Evolutionary conservation across 2,888 invertebrate species (phyloP).

Genomic region (Fabriciana adippe): DNA sequence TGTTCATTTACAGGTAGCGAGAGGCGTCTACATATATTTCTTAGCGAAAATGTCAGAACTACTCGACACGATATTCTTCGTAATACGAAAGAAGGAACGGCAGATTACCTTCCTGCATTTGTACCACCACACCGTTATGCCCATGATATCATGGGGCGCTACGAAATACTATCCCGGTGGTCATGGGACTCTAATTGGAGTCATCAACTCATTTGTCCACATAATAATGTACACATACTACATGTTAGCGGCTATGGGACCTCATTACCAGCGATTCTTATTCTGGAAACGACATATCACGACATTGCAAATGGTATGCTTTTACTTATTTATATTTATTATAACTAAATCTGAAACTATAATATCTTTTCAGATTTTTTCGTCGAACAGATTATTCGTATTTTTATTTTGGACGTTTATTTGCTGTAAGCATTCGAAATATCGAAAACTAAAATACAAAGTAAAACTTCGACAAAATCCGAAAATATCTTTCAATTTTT

Average conservation of each 20-base stretch:
- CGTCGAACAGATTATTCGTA: too few relatives aligned
- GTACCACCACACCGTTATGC: slow-evolving; percentile 98
- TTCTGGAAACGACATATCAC: slow-evolving; percentile 98
- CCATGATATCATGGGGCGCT: slow-evolving; percentile 95
- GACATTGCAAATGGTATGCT: slow-evolving; percentile 91
- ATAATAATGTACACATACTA: slow-evolving; percentile 97
- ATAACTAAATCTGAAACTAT: too few relatives aligned
- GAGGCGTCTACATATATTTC: slow-evolving; percentile 92
- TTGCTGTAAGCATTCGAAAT: too few relatives aligned
- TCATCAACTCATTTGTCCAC: slow-evolving; percentile 96
- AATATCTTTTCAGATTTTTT: too few relatives aligned
- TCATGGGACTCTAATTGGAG: slow-evolving; percentile 94
- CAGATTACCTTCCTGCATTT: slow-evolving; percentile 96
- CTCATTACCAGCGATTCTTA: slow-evolving; percentile 91
- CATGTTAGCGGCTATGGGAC: slow-evolving; percentile 93
- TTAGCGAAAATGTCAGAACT: slow-evolving; percentile 95
- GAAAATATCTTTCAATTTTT: too few relatives aligned
- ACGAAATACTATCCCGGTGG: slow-evolving; percentile 94
- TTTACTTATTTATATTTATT: neutral
- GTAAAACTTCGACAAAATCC: too few relatives aligned
- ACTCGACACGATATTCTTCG: slow-evolving; percentile 96
- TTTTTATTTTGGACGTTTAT: too few relatives aligned
- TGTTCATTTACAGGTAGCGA: slow-evolving; percentile 75
- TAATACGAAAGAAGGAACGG: slow-evolving; percentile 93
- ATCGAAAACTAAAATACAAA: too few relatives aligned